Conservation (phyloP, 2,888 invertebrate genomes). For the Lymantria dispar region DNA sequence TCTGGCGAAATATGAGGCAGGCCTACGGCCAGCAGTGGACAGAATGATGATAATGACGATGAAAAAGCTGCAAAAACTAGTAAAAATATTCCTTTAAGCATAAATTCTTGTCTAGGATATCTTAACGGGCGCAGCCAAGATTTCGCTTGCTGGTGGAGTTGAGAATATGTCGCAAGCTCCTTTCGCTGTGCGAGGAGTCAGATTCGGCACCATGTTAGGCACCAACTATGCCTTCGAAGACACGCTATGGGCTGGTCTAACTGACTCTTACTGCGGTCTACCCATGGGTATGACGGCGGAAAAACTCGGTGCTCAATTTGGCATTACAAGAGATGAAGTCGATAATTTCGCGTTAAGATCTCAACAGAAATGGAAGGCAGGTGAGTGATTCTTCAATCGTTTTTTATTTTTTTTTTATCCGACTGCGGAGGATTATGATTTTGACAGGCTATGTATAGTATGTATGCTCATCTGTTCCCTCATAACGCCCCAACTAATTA, state of each 20-base stretch:
- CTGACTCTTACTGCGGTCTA: conserved; percentile 93
- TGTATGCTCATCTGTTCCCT: no score
- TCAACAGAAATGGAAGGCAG: conserved; percentile 93
- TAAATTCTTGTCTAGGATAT: conserved; percentile 86
- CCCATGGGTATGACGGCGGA: conserved; percentile 99
- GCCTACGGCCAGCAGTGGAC: no score
- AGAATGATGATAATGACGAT: no score
- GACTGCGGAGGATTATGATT: no score
- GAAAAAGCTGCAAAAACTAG: no score
- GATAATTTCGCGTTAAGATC: conserved; percentile 93
- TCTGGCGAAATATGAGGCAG: no score
- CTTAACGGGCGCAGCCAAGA: conserved; percentile 89
- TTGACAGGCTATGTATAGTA: no score
- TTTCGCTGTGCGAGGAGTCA: conserved; percentile 90
- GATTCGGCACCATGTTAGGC: conserved; percentile 95
- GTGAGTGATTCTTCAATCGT: conserved; percentile 62
- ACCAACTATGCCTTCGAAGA: conserved; percentile 91
- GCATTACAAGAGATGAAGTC: conserved; percentile 90
- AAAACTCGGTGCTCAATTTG: conserved; percentile 92
- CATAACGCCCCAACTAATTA: no score
- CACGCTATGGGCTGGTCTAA: conserved; percentile 91
- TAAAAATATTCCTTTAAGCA: not conserved
- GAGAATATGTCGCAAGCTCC: conserved; percentile 98
- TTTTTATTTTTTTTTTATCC: no score
- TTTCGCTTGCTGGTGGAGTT: conserved; percentile 94